Evolutionary conservation across 2,113 vertebrate genomes (phyloP).

Genomic region (Gadus macrocephalus): DNA sequence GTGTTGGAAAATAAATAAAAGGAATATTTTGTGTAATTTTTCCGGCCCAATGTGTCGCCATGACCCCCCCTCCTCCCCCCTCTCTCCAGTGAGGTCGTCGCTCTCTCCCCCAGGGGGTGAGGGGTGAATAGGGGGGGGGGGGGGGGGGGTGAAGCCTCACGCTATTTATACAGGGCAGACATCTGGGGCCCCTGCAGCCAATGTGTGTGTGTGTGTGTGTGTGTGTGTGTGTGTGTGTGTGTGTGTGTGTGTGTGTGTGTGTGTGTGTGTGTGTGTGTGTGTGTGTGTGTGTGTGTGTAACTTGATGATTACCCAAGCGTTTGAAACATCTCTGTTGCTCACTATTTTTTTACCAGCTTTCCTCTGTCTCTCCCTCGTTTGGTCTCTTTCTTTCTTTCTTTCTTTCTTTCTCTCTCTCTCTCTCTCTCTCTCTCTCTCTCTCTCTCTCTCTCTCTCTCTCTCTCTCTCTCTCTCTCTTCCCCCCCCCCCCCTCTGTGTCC

Average conservation of each 20-base stretch:
- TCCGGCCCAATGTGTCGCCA: conserved; percentile 72
- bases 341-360: too few relatives aligned
- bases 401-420: conserved; percentile 14
- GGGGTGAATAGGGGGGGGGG: background rate
- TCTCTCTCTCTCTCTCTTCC: background rate
- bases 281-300: conserved; percentile 34
- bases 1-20: conserved; percentile 59
- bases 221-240: background rate
- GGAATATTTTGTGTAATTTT: conserved; percentile 72
- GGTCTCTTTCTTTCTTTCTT: too few relatives aligned
- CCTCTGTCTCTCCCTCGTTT: background rate
- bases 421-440: conserved; percentile 26
- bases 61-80: conserved; percentile 25
- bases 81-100: conserved; percentile 22
- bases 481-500: too few relatives aligned
- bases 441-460: background rate
- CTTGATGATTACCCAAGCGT: conserved; percentile 73
- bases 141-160: conserved; percentile 66
- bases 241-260: too few relatives aligned
- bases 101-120: too few relatives aligned
- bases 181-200: conserved; percentile 77
- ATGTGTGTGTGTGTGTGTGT: conserved; percentile 47
- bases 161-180: conserved; percentile 78
- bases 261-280: too few relatives aligned
- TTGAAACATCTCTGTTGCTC: conserved; percentile 39